Base-by-base conservation (phyloP, 2,113 vertebrate genomes). In the Rhinogobius similis region DNA sequence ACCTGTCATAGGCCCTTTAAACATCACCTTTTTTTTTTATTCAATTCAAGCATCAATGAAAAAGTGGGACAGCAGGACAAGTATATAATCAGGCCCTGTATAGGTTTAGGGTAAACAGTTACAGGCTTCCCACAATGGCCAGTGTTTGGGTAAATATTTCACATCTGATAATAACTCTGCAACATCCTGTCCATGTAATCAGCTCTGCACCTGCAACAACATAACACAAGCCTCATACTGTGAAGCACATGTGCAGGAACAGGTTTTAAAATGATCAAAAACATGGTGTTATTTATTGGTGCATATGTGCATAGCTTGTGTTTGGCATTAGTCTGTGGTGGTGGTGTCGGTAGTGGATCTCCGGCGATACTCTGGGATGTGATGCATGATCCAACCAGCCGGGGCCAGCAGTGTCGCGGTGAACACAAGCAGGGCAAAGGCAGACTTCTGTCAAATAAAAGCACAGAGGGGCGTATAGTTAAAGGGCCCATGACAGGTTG, bases 381-480 rank as follows among this genome's bases (percentile, higher is more conserved):
- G 92, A 73, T 81, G 83, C 79, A 95, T 41, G 72, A 96, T 79
- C 93, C 94, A 95, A 64, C 91, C 95, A 76, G 93, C 93, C 0
- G 93, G 94, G 56, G 72, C 91, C 82, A 95, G 81, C 36, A 95
- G 18, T 21, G 86, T 67, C 71, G 91, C 26, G 43, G 92, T 89
- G 87, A 95, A 93, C 58, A 90, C 87, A 12, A 85, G 89, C 6
- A 95, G 62, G 56, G 85, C 92, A 78, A 94, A 87, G 21, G 90
- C 0, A 11, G 93, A 93, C 69, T 93, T 86, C 94, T 96, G 89
- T 65, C 77, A 87, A 44, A 62, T 14, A 23, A 43, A 43, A 43
- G 12, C 16, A 61, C 58, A 36, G 9, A 2, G 29, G 2, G 29
- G n/a, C n/a, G n/a, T n/a, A n/a, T n/a, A n/a, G n/a, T n/a, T n/a